These are phyloP conservation scores for Dolichomitus sp. DNA, from an alignment of 2,888 invertebrate genomes.

Conservation along the genomic window DNA sequence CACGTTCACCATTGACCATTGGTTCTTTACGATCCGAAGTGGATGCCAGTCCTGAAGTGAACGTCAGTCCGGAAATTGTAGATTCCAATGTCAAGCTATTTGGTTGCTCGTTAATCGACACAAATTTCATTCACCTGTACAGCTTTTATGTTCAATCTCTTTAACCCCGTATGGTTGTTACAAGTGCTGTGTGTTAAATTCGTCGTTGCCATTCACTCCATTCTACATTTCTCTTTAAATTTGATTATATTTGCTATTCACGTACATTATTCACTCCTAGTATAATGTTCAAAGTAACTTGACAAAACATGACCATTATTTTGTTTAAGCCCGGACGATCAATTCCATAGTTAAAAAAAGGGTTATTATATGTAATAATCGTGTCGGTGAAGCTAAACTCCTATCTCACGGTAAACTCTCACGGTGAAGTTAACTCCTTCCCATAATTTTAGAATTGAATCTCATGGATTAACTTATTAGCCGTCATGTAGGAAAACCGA, in stretches of 20 bases:
- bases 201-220: not conserved
- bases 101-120: constrained; percentile 48
- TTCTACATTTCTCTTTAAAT: not conserved
- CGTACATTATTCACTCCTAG: not conserved
- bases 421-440: too few relatives aligned
- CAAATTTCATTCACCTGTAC: constrained; percentile 51
- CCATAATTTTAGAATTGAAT: too few relatives aligned
- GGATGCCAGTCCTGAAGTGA: constrained; percentile 24
- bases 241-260: not conserved
- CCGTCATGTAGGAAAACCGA: too few relatives aligned
- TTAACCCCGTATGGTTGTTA: not conserved
- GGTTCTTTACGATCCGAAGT: constrained; percentile 3
- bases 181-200: not conserved
- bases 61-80: constrained; percentile 51
- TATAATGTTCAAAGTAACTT: not conserved
- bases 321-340: too few relatives aligned
- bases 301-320: too few relatives aligned
- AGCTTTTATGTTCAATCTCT: constrained; percentile 11
- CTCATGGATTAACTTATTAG: too few relatives aligned
- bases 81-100: constrained; percentile 63
- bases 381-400: too few relatives aligned
- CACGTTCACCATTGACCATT: not conserved
- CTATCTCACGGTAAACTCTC: too few relatives aligned
- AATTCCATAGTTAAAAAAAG: too few relatives aligned
- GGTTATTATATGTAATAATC: too few relatives aligned